These are phyloP conservation scores for Clarias batrachus DNA, from an alignment of 2,113 vertebrate species.

Conservation along the genomic window DNA sequence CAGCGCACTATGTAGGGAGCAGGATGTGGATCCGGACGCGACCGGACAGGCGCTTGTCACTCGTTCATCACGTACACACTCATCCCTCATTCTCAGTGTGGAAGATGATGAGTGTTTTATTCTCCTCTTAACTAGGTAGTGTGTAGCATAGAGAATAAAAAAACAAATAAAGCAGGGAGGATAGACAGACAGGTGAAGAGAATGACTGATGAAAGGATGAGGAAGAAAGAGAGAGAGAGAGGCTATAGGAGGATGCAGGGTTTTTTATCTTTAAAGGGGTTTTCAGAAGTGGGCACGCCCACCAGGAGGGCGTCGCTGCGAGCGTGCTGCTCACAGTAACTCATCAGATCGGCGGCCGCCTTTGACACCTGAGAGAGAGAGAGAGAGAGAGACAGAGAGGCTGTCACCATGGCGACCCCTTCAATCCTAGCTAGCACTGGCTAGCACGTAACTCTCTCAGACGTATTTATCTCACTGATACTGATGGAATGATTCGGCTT, in stretches of 20 bases:
- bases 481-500: neutral
- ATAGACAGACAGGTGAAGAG: neutral
- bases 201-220: neutral
- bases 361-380: slow-evolving; percentile 82
- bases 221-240: neutral
- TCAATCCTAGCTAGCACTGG: neutral
- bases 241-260: slow-evolving; percentile 92
- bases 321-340: slow-evolving; percentile 93
- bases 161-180: neutral
- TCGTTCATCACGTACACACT: neutral
- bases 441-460: neutral
- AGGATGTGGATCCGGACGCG: neutral
- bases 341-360: slow-evolving; percentile 92
- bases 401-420: slow-evolving; percentile 3
- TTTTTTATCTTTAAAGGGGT: slow-evolving; percentile 98
- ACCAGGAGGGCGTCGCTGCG: slow-evolving; percentile 90
- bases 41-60: neutral
- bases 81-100: neutral
- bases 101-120: neutral
- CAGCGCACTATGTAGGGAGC: neutral
- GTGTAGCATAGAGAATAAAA: neutral
- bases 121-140: slow-evolving; percentile 5
- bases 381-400: neutral
- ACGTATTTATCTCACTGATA: neutral
- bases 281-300: slow-evolving; percentile 91